Evolutionary conservation across 92 coral and sea anemone species (phyloP).

Genomic region (Siderastrea radians): DNA sequence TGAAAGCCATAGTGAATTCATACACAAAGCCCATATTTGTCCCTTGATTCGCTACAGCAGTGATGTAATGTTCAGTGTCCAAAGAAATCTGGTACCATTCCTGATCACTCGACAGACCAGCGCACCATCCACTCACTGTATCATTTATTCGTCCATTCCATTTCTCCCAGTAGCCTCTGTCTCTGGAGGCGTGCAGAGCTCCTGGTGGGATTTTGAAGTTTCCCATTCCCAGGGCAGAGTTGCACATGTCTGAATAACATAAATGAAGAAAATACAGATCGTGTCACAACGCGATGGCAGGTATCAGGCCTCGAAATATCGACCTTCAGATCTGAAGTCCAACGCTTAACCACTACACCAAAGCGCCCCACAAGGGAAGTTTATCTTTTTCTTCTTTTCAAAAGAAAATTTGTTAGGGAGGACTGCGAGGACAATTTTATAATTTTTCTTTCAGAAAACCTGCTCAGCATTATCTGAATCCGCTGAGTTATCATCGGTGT

Average conservation of each 20-base stretch:
- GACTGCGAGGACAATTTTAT: no score
- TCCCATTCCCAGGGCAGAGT: slow-evolving; percentile 33
- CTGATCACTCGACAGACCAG: background rate
- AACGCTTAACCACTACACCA: no score
- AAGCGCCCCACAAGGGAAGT: no score
- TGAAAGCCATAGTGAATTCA: slow-evolving; percentile 27
- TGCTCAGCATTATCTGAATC: no score
- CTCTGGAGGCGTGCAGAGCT: slow-evolving; percentile 24
- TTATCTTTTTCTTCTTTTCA: no score
- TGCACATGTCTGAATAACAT: slow-evolving; percentile 4
- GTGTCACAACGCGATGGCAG: no score
- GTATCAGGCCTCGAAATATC: no score
- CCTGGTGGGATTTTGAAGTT: slow-evolving; percentile 21
- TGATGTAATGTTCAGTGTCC: slow-evolving; percentile 18
- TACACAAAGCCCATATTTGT: slow-evolving; percentile 1
- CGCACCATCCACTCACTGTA: slow-evolving; percentile 35
- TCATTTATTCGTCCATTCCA: slow-evolving; percentile 23
- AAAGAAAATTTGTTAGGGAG: no score
- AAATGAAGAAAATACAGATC: background rate
- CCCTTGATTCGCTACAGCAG: slow-evolving; percentile 45
- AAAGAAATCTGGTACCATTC: slow-evolving; percentile 35
- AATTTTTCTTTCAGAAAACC: no score
- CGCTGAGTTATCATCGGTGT: no score
- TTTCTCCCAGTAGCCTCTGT: background rate
- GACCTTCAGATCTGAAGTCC: no score